Evolutionary conservation across 64 coral and sea anemone genomes (phyloP), one percentile per base, ranked within the genome.

Genomic region (Actinia equina): DNA sequence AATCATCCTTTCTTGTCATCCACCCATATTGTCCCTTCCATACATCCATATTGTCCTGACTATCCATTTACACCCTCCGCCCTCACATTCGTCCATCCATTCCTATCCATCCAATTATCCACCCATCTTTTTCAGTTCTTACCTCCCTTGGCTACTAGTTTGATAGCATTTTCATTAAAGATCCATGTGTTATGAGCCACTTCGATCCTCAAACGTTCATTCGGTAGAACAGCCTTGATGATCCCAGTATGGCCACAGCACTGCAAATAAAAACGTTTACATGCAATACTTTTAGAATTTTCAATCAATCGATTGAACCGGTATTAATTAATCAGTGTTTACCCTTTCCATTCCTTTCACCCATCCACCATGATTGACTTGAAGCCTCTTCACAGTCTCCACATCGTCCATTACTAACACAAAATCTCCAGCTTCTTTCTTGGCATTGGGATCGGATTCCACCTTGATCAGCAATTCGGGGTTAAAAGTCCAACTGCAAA

Each of bases 381-480:
- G 69, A 1, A 74, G 25, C 27, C 42, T 27, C 41, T 74, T 74
- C 9, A 74, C 69, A 11, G 0, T 41, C 7, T 74, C 69, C 13
- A 74, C 69, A 74, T 74, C 69, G 41, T 42, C 69, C 69, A 74
- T 74, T 13, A 74, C 69, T 30, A 74, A 74, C 69, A 74, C 69
- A 5, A 74, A 74, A 10, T 74, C 69, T 15, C 69, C 69, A n/a
- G 69, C 69, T 74, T 74, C 69, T 74, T 30, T 74, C 69, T 74
- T 14, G n/a, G 11, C 26, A 42, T 74, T 74, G 8, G 69, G 26
- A 14, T 74, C 69, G 10, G 26, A 8, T 13, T 74, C 69, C 25
- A 74, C 69, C 27, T 41, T 74, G 69, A 74, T 74, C 25, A 74
- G 26, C 20, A 74, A 30, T 74, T 74, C 69, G 11, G 69, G 69